These are phyloP conservation scores for Lobophora halterata DNA, from an alignment of 2,888 invertebrate genomes.

Conservation along the genomic window DNA sequence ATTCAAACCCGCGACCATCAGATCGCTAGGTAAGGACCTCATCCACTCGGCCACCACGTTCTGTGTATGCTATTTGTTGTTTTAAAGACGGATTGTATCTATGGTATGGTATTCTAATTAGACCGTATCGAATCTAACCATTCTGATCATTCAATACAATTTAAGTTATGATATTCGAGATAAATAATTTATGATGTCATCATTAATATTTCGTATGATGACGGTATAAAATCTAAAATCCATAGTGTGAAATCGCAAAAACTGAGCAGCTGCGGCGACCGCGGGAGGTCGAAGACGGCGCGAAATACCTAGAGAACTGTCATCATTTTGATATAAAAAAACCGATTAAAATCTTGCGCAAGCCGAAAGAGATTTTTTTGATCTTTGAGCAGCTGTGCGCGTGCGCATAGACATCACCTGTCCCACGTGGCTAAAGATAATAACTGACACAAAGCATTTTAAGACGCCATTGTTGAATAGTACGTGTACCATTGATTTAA, in stretches of 20 bases:
- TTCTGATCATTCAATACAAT: no score
- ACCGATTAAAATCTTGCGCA: slow-evolving; percentile 77
- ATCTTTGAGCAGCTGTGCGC: slow-evolving; percentile 67
- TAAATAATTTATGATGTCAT: slow-evolving; percentile 3
- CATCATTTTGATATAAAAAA: slow-evolving; percentile 64
- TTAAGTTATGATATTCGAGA: neutral
- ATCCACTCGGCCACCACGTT: no score
- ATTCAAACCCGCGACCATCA: no score
- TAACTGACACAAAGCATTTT: slow-evolving; percentile 58
- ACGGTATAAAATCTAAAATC: slow-evolving; percentile 31
- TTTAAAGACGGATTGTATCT: no score
- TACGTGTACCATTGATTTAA: slow-evolving; percentile 66
- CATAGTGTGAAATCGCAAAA: slow-evolving; percentile 46
- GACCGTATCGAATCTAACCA: no score
- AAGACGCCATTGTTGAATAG: slow-evolving; percentile 53
- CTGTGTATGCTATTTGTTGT: no score
- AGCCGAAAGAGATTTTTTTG: slow-evolving; percentile 62
- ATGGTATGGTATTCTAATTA: no score
- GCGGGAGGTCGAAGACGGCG: slow-evolving; percentile 58
- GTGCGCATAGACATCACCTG: slow-evolving; percentile 73
- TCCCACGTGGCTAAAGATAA: slow-evolving; percentile 73
- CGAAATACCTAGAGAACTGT: slow-evolving; percentile 67
- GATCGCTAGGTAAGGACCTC: no score
- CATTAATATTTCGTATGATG: slow-evolving; percentile 22
- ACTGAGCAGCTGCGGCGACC: slow-evolving; percentile 52